A percentile compares a stretch with the other conserved stretches of the same genome.
phyloP scores from a whole-genome alignment of 2,113 vertebrate species.

The Pipa parva region DNA sequence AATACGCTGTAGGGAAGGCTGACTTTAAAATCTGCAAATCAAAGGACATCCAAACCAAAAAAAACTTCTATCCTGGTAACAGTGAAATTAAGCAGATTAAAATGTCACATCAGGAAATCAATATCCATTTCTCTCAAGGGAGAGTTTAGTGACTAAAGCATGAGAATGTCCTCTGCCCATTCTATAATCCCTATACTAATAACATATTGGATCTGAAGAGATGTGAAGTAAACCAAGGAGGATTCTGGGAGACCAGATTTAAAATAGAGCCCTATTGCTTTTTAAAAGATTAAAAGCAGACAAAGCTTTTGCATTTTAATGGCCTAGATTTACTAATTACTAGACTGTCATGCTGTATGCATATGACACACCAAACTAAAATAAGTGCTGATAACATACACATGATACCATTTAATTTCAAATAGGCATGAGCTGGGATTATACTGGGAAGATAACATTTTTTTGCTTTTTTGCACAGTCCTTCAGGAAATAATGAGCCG shows the following conservation, averaged over 20 bases:
- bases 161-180: background rate
- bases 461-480: too few relatives aligned
- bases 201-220: background rate
- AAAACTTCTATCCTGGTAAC: too few relatives aligned
- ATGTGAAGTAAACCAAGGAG: background rate
- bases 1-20: too few relatives aligned
- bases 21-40: too few relatives aligned
- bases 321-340: background rate
- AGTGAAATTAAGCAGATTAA: too few relatives aligned
- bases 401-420: background rate
- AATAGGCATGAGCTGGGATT: too few relatives aligned
- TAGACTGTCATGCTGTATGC: background rate
- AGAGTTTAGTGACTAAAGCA: background rate
- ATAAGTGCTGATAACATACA: background rate
- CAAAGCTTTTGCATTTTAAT: background rate
- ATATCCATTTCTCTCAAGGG: background rate
- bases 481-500: too few relatives aligned
- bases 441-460: too few relatives aligned
- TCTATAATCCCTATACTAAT: background rate
- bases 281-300: background rate
- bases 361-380: background rate
- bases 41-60: too few relatives aligned
- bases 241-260: background rate
- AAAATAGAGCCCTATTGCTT: background rate
- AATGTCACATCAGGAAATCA: background rate